phyloP scores from a whole-genome alignment of 2,888 invertebrate genomes.

The Eugnorisma glareosa region DNA sequence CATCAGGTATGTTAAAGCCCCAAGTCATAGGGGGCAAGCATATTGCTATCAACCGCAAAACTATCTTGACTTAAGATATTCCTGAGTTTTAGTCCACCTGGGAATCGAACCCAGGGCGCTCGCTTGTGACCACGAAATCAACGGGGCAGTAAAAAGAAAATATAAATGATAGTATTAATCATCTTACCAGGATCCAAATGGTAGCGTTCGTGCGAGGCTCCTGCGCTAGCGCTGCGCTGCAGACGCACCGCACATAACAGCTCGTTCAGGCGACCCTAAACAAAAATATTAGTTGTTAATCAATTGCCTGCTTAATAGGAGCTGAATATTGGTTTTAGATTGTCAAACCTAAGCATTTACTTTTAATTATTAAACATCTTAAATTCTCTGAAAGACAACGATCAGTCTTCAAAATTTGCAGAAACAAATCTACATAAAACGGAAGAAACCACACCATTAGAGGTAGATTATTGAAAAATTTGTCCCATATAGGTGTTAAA shows the following conservation, averaged over 20 bases:
- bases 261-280: conserved; percentile 96
- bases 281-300: conserved; percentile 1
- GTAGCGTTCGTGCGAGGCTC: conserved; percentile 93
- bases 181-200: conserved; percentile 92
- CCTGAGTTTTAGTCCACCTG: neutral
- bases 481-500: neutral
- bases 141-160: neutral
- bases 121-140: neutral
- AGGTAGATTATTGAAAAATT: neutral
- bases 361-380: neutral
- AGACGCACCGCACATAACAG: conserved; percentile 96
- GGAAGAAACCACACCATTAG: neutral
- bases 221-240: conserved; percentile 91
- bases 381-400: neutral
- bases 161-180: neutral
- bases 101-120: neutral
- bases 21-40: too few species aligned
- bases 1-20: too few species aligned
- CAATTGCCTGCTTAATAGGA: neutral
- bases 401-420: neutral
- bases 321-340: neutral
- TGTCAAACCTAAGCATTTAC: neutral
- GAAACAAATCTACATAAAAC: neutral
- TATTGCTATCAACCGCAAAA: neutral
- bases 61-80: neutral